Evolutionary conservation across 2,797 vertebrate genomes (phyloP), one percentile per base, ranked within the genome.

Genomic region (Psittacula derbiana): DNA sequence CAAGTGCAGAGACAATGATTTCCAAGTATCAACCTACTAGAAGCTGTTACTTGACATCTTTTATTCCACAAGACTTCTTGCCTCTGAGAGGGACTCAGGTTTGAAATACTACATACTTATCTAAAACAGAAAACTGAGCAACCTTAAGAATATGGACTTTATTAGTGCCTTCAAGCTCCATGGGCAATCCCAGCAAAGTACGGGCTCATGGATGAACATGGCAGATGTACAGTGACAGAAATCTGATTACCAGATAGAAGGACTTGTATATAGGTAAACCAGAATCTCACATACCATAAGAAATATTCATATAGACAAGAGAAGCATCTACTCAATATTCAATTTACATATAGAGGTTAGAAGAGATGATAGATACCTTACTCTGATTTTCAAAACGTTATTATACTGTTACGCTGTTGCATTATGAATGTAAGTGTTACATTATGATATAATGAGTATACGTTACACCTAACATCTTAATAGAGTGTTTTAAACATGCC

Each of bases 1-100:
- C 72, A 89, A 79, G 62, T 40, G 43, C 86, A 90, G 70, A 92
- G 88, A 92, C 62, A 95, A 96, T 4, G 17, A 90, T 88, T 94
- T 90, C 30, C 36, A 86, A 88, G 49, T 53, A 57, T 66, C 87
- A 85, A 89, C 40, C 46, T 62, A 58, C 71, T 72, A 57, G 67
- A 72, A 83, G 7, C 50, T 87, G 90, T 74, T 27, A 61, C 89
- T 80, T 40, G 16, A 27, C 47, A 44, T 79, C 36, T 91, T 86
- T 84, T 60, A 81, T 92, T 90, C 64, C 58, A 30, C 53, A 11
- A 55, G 72, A 83, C 78, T 72, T 95, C 65, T 52, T 69, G 25
- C 27, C 47, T 27, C 69, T 57, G 44, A 24, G 33, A 80, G 19
- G 21, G 16, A 55, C 18, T 73, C 4, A 4, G 58, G 24, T 18